Conservation (phyloP, 2,113 vertebrate species). For the Tamias sibiricus region DNA sequence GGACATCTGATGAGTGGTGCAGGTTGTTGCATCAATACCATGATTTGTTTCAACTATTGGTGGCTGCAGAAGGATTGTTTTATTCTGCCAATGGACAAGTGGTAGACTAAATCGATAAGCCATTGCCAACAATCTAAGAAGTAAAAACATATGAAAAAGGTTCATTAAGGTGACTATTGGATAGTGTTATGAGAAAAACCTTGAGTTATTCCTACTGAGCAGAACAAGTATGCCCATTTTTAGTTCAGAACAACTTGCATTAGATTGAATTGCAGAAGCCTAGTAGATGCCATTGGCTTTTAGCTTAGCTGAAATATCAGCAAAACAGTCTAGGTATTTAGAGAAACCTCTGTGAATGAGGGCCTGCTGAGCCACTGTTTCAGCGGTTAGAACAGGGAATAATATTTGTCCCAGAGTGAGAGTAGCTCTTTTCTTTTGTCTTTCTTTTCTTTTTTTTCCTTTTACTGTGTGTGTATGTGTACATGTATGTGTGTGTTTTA, state of each 20-base stretch:
- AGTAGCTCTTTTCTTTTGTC: background rate
- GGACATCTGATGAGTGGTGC: background rate
- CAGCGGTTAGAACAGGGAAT: background rate
- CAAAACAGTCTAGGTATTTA: background rate
- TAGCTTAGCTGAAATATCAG: slow-evolving; percentile 7
- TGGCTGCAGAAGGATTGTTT: background rate
- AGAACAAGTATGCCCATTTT: background rate
- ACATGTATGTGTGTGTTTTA: background rate
- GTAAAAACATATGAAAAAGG: background rate
- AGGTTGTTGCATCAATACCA: background rate
- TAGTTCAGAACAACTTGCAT: background rate
- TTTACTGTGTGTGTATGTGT: too few relatives aligned
- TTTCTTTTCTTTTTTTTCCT: background rate
- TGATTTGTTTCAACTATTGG: background rate
- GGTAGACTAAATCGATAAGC: background rate
- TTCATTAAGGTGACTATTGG: background rate
- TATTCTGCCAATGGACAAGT: background rate
- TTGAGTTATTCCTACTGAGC: background rate
- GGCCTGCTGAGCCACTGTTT: background rate
- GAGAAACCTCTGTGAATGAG: background rate
- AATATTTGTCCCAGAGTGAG: background rate
- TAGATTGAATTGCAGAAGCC: background rate
- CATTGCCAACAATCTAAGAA: background rate
- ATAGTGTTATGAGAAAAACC: background rate
- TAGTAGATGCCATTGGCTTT: background rate